Evolutionary conservation across 2,113 vertebrate genomes (phyloP), one percentile per base, ranked within the genome.

Genomic region (Cettia cetti): DNA sequence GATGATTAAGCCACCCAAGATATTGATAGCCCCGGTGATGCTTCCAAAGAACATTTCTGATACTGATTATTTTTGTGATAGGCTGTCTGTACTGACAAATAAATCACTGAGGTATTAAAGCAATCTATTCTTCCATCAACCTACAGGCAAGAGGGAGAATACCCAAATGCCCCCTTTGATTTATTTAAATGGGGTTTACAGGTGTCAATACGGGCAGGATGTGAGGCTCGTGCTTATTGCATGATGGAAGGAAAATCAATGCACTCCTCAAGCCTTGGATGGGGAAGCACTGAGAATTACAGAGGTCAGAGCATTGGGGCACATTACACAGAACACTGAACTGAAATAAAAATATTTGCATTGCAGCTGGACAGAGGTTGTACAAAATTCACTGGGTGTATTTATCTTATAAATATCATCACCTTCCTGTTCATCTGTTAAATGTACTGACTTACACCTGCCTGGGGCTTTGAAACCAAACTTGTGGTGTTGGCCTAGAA

Each of bases 231-330:
- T 20, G 60, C 75, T 94, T 77, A 94, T 89, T 97, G 97, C 81
- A 74, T 77, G 94, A 96, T 92, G 64, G 97, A 98, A 93, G 86
- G 93, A 94, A 98, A 98, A 98, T 98, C 98, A 97, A 98, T 98
- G 93, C 68, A 54, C 86, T 94, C 94, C 95, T 86, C 95, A 94
- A 82, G 92, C 95, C 92, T 97, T 96, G 94, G 97, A 96, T 98
- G 95, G 86, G 95, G 85, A 53, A 96, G 97, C 97, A 96, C 96
- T 95, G 87, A 59, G 94, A 97, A 95, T 94, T 97, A 94, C 96
- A 97, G 97, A 97, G 97, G 98, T 97, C 98, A 98, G 93, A 53
- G 20, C 82, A 79, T 37, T 94, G 94, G 96, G 97, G 95, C 54
- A 65, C 70, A 19, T 82, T 83, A 90, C 59, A 78, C 60, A 76